Evolutionary conservation across 2,888 invertebrate species (phyloP), one percentile per base, ranked within the genome.

Genomic region (Torymus auratus): DNA sequence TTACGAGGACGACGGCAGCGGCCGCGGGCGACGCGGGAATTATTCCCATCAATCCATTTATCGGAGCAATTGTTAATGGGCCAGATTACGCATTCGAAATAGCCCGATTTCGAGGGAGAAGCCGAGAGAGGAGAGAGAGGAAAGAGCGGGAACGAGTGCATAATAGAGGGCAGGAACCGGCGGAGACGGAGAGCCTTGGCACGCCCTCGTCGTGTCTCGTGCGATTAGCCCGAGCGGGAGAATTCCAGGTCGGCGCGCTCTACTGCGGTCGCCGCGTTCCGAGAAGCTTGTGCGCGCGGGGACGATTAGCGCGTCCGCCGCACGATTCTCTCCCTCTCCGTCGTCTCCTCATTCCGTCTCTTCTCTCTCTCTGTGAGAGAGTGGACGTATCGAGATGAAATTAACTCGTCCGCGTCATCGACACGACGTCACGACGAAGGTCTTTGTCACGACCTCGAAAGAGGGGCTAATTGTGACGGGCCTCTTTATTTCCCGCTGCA

Each of bases 161-260:
- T 41, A 41, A 41, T 41, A 41, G 41, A 41, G 41, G 41, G 41
- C 41, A 41, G 41, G 41, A 41, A 41, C 41, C 7, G 41, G 7
- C 41, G 41, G 41, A 61, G n/a, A 10, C 7, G 17, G 12, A 69
- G 56, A 41, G 23, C 4, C 12, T 55, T 2, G 83, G 65, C 83
- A 85, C 87, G 86, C 86, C 86, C 81, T 83, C 83, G 74, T 81
- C 85, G 83, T 86, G 86, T 86, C 80, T 80, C 81, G 62, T 20
- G 55, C 75, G 58, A 80, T 75, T 74, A 70, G 62, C 64, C 55
- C 2, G 20, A 64, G 41, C 28, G 41, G 7, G 58, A 64, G 73
- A 64, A 70, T 71, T 71, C 15, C 28, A 61, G 23, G n/a, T 62
- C 52, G 41, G 55, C 20, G 41, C 5, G 41, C 7, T 41, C 41